A percentile compares a stretch with the other conserved stretches of the same genome.
These are phyloP conservation scores for Rhinolophus ferrumequinum DNA, from an alignment of 2,113 vertebrate genomes.

Conservation along the genomic window DNA sequence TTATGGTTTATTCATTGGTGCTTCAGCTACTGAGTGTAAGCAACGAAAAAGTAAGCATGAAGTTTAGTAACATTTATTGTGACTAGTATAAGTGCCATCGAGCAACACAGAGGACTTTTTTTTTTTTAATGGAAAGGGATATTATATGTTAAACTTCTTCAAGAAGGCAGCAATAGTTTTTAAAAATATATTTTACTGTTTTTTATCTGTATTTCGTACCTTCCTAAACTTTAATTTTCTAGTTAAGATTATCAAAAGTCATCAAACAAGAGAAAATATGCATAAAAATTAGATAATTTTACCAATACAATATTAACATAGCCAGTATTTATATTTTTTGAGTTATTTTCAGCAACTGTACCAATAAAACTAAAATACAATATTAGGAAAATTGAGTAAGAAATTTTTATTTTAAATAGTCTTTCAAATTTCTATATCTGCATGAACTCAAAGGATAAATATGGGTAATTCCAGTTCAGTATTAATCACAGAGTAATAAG, in stretches of 20 bases:
- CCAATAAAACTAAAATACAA: not conserved
- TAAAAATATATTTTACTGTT: not conserved
- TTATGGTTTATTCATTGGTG: not conserved
- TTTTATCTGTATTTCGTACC: not conserved
- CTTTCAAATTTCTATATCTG: not conserved
- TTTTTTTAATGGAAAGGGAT: not conserved
- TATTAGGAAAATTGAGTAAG: not conserved
- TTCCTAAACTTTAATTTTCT: not conserved
- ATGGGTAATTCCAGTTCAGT: not conserved
- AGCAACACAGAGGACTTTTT: not conserved
- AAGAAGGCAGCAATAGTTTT: not conserved
- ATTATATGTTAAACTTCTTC: not conserved
- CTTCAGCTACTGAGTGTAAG: not conserved
- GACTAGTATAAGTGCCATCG: not conserved
- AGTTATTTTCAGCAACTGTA: not conserved
- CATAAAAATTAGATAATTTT: not conserved
- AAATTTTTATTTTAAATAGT: not conserved
- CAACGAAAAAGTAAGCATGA: not conserved
- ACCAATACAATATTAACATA: not conserved
- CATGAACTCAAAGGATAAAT: not conserved
- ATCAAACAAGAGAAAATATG: not conserved
- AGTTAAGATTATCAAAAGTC: not conserved
- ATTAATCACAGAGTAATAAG: not conserved
- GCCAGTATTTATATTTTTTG: not conserved
- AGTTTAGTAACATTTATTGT: not conserved